Percentiles rank a stretch among this genome's conserved stretches.
These are phyloP conservation scores for Laterallus jamaicensis DNA, from an alignment of 2,113 vertebrate genomes.

Conservation along the genomic window DNA sequence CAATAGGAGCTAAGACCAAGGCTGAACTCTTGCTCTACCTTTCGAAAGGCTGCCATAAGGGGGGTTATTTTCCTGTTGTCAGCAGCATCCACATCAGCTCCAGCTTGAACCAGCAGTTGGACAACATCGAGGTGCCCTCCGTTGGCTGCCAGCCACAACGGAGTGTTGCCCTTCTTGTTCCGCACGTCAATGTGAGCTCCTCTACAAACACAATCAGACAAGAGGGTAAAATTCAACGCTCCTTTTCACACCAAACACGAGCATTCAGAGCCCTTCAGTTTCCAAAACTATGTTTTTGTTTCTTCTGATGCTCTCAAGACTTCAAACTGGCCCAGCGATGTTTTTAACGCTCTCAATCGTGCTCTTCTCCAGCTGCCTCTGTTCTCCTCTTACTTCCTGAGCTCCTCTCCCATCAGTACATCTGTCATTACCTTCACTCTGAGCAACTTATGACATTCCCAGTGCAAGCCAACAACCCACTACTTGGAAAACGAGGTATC, in stretches of 20 bases:
- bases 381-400: neutral
- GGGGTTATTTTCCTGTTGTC: conserved; percentile 99
- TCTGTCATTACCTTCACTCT: neutral
- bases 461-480: neutral
- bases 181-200: conserved; percentile 98
- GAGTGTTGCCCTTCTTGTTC: conserved; percentile 99
- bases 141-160: conserved; percentile 96
- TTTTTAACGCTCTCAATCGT: neutral
- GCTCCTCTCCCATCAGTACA: neutral
- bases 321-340: neutral
- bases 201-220: conserved; percentile 65
- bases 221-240: neutral
- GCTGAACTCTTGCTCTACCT: conserved; percentile 73
- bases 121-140: conserved; percentile 98
- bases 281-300: fast-evolving
- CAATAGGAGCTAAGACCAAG: neutral
- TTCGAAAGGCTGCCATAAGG: conserved; percentile 98
- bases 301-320: neutral
- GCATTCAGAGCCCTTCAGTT: neutral
- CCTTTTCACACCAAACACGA: fast-evolving
- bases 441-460: neutral
- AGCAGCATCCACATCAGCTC: conserved; percentile 96
- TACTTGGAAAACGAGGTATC: fast-evolving
- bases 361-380: neutral
- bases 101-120: conserved; percentile 94